Conservation (phyloP, 2,797 vertebrate species). For the Eremophila alpestris region DNA sequence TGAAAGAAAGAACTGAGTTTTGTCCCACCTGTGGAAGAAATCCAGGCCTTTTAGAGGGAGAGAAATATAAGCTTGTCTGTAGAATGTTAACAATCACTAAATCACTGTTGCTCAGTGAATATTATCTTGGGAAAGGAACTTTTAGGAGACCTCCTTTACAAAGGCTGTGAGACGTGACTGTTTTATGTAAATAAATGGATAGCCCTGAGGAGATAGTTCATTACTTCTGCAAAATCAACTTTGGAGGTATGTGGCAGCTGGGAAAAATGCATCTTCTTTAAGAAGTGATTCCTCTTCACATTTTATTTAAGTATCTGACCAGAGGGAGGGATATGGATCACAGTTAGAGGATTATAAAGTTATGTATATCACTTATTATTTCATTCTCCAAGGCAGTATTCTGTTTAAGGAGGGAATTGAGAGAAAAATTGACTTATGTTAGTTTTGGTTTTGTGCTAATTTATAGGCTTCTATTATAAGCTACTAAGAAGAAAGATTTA, state of each 20-base stretch:
- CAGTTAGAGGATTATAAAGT: neutral
- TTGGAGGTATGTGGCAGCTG: neutral
- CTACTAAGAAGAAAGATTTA: neutral
- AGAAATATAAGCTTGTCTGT: neutral
- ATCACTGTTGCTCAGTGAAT: neutral
- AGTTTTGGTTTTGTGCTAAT: conserved; percentile 6
- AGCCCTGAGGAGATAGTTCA: neutral
- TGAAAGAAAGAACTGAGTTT: neutral
- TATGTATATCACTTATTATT: neutral
- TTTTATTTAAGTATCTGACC: conserved; percentile 12
- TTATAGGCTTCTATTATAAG: neutral
- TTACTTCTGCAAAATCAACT: neutral
- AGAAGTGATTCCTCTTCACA: neutral
- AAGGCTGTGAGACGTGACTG: neutral
- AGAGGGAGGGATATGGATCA: neutral
- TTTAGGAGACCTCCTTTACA: neutral
- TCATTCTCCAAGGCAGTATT: neutral
- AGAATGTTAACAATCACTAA: neutral
- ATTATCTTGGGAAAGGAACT: neutral
- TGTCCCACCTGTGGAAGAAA: neutral
- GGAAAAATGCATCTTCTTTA: conserved; percentile 11
- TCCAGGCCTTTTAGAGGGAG: neutral
- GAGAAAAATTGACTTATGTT: conserved; percentile 4
- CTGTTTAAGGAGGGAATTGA: neutral
- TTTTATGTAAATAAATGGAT: conserved; percentile 16